phyloP scores from a whole-genome alignment of 2,888 invertebrate species.

The Myathropa florea region DNA sequence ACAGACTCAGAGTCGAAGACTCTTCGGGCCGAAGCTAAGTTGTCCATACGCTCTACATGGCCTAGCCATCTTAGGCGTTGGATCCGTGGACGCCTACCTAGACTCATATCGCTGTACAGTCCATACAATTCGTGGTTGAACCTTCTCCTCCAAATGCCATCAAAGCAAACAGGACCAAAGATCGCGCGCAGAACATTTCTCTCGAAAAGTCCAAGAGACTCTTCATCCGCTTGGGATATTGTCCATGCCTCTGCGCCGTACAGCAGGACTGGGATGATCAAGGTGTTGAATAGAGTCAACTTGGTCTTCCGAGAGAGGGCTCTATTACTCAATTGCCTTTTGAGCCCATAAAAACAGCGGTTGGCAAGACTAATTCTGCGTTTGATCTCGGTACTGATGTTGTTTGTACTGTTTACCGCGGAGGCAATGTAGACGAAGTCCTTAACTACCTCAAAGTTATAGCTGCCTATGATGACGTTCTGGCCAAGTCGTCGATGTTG shows the following conservation, averaged over 20 bases:
- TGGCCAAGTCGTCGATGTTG: too few species aligned
- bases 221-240: background rate
- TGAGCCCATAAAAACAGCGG: background rate
- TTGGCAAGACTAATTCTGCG: background rate
- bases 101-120: background rate
- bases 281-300: background rate
- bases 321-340: background rate
- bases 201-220: background rate
- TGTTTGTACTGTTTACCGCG: too few species aligned
- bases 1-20: too few species aligned
- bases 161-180: background rate
- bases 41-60: too few species aligned
- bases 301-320: background rate
- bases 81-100: background rate
- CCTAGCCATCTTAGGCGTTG: background rate
- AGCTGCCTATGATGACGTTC: too few species aligned
- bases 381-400: background rate
- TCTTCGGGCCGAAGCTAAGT: too few species aligned
- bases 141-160: background rate
- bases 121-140: too few species aligned
- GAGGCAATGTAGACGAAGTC: too few species aligned
- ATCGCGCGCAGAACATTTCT: too few species aligned
- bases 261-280: background rate
- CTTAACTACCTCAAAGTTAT: too few species aligned
- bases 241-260: too few species aligned